A percentile compares a stretch with the other conserved stretches of the same genome.
These are phyloP conservation scores for Dicrostonyx torquatus DNA, from an alignment of 2,797 vertebrate genomes.

Conservation along the genomic window DNA sequence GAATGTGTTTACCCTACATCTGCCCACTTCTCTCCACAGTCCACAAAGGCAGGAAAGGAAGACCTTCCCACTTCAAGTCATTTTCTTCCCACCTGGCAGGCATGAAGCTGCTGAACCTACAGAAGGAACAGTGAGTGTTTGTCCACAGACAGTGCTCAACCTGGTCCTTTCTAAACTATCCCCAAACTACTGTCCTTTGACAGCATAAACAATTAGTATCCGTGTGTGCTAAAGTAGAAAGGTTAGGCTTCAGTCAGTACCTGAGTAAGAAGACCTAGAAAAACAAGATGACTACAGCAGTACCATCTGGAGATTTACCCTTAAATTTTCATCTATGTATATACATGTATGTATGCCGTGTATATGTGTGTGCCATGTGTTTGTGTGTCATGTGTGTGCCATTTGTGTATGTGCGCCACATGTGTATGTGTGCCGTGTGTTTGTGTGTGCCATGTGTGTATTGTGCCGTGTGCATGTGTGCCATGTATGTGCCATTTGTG, in stretches of 20 bases:
- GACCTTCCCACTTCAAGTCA: neutral
- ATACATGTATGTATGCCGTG: neutral
- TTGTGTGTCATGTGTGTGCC: no score
- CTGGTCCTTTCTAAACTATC: neutral
- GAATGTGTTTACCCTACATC: neutral
- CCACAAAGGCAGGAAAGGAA: neutral
- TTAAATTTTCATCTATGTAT: neutral
- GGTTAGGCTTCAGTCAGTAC: neutral
- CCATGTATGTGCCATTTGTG: neutral
- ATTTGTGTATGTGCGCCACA: no score
- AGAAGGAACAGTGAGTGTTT: slow-evolving; percentile 1
- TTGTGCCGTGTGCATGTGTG: no score
- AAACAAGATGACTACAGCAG: neutral
- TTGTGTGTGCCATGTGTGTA: no score
- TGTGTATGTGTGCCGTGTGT: no score
- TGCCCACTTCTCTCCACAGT: neutral
- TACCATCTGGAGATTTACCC: no score
- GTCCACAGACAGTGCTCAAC: neutral
- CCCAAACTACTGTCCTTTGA: neutral
- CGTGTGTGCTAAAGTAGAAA: neutral
- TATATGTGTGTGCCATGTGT: no score
- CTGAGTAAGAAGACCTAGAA: neutral
- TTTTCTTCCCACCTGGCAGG: neutral
- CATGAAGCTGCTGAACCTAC: neutral
- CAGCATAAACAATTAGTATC: neutral